Conservation (phyloP, 2,888 invertebrate species). For the Desoria tigrina region DNA sequence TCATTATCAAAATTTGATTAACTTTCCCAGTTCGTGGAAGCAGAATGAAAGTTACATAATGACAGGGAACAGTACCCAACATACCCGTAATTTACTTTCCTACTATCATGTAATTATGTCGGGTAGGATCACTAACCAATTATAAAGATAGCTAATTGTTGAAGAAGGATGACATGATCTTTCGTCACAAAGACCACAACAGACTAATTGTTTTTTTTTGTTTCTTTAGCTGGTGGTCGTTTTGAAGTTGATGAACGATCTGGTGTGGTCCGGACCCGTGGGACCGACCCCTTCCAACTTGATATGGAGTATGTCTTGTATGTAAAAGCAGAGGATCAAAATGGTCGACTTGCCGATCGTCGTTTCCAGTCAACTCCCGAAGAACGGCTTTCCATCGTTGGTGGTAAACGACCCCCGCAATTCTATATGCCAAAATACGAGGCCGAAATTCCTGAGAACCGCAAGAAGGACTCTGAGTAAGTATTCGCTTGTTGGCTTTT, state of each 20-base stretch:
- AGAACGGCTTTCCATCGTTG: conserved; percentile 88
- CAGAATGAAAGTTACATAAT: too few relatives aligned
- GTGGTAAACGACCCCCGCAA: conserved; percentile 96
- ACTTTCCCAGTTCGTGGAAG: too few relatives aligned
- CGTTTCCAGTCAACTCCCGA: conserved; percentile 88
- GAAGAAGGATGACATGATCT: background rate
- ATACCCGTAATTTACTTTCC: background rate
- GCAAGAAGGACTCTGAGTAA: conserved; percentile 95
- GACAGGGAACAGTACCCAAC: too few relatives aligned
- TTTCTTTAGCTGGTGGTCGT: conserved; percentile 64
- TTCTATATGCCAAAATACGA: conserved; percentile 94
- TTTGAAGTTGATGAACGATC: conserved; percentile 89
- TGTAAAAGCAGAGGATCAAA: conserved; percentile 94
- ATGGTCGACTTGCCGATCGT: conserved; percentile 86
- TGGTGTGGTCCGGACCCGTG: conserved; percentile 86
- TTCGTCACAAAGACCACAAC: background rate
- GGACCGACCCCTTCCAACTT: conserved; percentile 86
- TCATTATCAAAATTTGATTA: too few relatives aligned
- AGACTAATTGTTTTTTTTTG: conserved; percentile 12
- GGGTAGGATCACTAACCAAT: background rate
- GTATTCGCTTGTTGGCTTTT: conserved; percentile 56
- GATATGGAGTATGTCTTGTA: conserved; percentile 87
- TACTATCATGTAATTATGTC: background rate
- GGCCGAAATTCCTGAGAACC: conserved; percentile 94
- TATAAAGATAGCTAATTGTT: background rate